Base-by-base conservation (phyloP, 2,888 invertebrate species). In the Eubasilissa splendida region DNA sequence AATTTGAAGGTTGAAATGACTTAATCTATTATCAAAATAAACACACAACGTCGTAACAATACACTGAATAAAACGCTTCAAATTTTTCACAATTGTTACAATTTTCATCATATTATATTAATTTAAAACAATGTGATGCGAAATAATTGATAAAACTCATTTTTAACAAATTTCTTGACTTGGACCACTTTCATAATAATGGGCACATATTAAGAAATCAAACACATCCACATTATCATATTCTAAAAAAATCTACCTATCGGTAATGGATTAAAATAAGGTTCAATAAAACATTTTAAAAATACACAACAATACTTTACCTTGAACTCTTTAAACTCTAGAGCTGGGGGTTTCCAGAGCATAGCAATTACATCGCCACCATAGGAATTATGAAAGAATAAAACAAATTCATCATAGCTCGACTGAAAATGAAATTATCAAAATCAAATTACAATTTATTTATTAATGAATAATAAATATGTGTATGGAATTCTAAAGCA, bases 301-400 rank as follows among this genome's bases (percentile, higher is more conserved):
- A 58, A 22, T 14, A 42, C 7, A 14, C 8, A 3, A 22, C 22
- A 14, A n/a, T 8, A 33, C 56, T 31, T 76, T 84, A 96, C 95
- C 91, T 96, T 96, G 85, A 97, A 95, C 0, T 95, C 93, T 82
- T 90, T 92, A 5, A 88, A 85, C 60, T 92, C 90, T 11, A 92
- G 87, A 0, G 92, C 90, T 70, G 91, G 89, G 0, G 97, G 96
- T 85, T 94, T 96, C 94, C 97, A 96, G 52, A 98, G 88, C 65
- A 97, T 94, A 0, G 94, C 96, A 83, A 99, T 94, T n/a, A 93
- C 90, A 83, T 92, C 91, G 0, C 97, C 97, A n/a, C 97, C 97
- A 87, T 94, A 96, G 0, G 92, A 89, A 88, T 99, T 96, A 88
- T 97, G 93, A 89, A 98, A 98, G 87, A 99, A 98, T 77, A 96